Evolutionary conservation across 1,140 invertebrate genomes (phyloP).

Genomic region (Drosophila quadrilineata): DNA sequence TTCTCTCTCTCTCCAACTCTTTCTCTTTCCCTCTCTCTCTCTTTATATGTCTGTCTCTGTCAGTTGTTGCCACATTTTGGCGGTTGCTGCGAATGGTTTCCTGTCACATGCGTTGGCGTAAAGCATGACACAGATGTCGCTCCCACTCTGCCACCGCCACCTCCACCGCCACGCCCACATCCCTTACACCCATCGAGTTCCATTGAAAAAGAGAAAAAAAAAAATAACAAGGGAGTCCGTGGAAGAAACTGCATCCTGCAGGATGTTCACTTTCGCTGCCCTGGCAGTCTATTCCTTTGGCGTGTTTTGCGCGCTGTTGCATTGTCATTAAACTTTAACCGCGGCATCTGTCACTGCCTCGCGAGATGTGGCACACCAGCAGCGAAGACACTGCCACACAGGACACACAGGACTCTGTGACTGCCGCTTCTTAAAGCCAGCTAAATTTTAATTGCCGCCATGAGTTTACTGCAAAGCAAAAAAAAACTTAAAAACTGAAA

Average conservation of each 20-base stretch:
- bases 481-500: constrained; percentile 20
- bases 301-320: constrained; percentile 19
- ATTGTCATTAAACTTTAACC: constrained; percentile 74
- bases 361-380: too few species aligned
- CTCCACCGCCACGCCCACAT: not conserved
- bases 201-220: constrained; percentile 34
- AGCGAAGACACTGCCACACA: constrained; percentile 10
- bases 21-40: too few species aligned
- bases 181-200: not conserved
- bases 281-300: constrained; percentile 16
- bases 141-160: not conserved
- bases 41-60: too few species aligned
- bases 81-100: constrained; percentile 72
- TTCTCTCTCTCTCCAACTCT: too few species aligned
- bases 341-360: constrained; percentile 69
- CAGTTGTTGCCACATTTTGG: constrained; percentile 71
- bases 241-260: constrained; percentile 48
- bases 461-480: constrained; percentile 39
- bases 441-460: constrained; percentile 74
- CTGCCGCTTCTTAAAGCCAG: constrained; percentile 63
- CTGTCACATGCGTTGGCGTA: constrained; percentile 68
- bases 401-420: constrained; percentile 8
- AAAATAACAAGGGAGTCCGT: too few species aligned
- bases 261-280: constrained; percentile 69
- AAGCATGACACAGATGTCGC: constrained; percentile 36